Evolutionary conservation across 2,888 invertebrate species (phyloP).

Genomic region (Synergus itoensis): DNA sequence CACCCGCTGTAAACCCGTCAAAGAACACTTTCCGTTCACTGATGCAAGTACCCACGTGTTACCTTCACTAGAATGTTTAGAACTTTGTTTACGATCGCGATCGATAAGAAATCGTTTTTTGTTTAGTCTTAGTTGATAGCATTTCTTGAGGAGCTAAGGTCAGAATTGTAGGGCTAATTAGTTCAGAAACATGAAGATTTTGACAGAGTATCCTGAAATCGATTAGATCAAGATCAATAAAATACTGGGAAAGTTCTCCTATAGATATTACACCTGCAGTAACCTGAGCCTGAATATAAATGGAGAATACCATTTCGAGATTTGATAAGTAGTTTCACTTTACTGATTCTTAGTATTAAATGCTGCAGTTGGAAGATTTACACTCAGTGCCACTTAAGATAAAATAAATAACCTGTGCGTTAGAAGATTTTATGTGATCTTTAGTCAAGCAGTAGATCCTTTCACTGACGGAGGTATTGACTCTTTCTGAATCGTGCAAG

Average conservation of each 20-base stretch:
- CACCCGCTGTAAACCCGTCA: conserved; percentile 19
- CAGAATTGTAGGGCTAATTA: too few relatives aligned
- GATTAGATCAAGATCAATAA: not conserved
- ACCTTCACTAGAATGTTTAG: conserved; percentile 14
- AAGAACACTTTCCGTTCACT: conserved; percentile 18
- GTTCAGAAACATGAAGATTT: too few relatives aligned
- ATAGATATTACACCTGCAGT: not conserved
- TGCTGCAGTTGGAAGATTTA: conserved; percentile 11
- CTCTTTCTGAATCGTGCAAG: conserved; percentile 36
- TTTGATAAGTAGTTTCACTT: conserved; percentile 10
- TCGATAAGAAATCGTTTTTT: not conserved
- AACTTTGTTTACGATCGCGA: not conserved
- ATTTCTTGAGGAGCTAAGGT: not conserved
- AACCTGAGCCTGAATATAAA: not conserved
- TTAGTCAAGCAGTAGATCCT: conserved; percentile 33
- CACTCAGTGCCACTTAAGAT: conserved; percentile 29
- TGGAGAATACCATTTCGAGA: not conserved
- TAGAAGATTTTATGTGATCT: conserved; percentile 36
- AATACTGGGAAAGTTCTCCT: not conserved
- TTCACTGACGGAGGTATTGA: conserved; percentile 31
- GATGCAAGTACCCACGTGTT: conserved; percentile 24
- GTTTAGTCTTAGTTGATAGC: not conserved
- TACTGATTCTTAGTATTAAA: not conserved
- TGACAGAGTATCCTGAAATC: too few relatives aligned
- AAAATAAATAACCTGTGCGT: conserved; percentile 21